phyloP scores from a whole-genome alignment of 2,888 invertebrate species.

The Chrysina gloriosa region DNA sequence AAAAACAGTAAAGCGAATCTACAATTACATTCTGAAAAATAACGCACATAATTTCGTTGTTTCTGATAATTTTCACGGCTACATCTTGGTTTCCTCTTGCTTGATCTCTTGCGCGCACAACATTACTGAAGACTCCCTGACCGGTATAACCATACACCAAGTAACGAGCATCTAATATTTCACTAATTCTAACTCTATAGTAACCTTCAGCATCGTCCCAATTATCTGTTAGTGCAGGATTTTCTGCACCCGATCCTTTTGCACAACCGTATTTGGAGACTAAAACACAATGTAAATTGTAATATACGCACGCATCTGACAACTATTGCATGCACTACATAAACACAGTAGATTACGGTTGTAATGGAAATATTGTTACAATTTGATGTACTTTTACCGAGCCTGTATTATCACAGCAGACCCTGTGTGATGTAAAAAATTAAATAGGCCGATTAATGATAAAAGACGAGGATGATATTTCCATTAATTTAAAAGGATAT shows the following conservation, averaged over 20 bases:
- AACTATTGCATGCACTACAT: too few relatives aligned
- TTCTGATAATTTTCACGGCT: slow-evolving; percentile 98
- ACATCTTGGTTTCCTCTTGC: slow-evolving; percentile 89
- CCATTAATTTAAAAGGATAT: too few relatives aligned
- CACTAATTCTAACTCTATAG: slow-evolving; percentile 96
- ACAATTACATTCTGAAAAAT: background rate
- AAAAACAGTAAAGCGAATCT: slow-evolving; percentile 28
- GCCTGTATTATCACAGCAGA: too few relatives aligned
- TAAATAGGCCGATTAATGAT: too few relatives aligned
- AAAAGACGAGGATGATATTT: too few relatives aligned
- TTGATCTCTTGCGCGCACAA: slow-evolving; percentile 92
- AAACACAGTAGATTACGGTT: too few relatives aligned
- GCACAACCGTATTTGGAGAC: slow-evolving; percentile 72
- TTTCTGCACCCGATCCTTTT: slow-evolving; percentile 74
- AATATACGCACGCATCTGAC: too few relatives aligned
- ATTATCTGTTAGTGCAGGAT: slow-evolving; percentile 95
- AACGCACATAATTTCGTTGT: slow-evolving; percentile 95
- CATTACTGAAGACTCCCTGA: slow-evolving; percentile 98
- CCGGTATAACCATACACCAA: slow-evolving; percentile 98
- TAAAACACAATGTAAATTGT: slow-evolving; percentile 60
- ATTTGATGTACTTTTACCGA: too few relatives aligned
- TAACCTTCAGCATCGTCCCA: slow-evolving; percentile 99
- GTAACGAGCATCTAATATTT: slow-evolving; percentile 90
- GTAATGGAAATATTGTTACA: too few relatives aligned
- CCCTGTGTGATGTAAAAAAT: too few relatives aligned